Percentiles rank a stretch among this genome's conserved stretches.
Evolutionary conservation across 2,797 vertebrate species (phyloP).

Genomic region (Silurus lanzhouensis): DNA sequence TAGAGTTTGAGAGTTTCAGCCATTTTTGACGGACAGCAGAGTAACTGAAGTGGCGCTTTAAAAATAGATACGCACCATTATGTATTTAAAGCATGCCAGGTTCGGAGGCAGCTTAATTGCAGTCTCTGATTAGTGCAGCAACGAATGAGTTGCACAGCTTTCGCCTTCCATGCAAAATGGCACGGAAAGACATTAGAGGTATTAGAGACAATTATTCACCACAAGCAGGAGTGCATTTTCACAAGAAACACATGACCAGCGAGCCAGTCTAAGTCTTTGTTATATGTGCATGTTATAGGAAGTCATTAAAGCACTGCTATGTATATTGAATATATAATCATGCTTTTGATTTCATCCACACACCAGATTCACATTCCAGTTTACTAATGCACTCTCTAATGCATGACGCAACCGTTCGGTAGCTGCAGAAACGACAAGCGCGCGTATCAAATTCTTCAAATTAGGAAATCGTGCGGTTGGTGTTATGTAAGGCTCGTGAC

Average conservation of each 20-base stretch:
- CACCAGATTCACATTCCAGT: background rate
- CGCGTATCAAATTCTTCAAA: background rate
- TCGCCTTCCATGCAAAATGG: constrained; percentile 58
- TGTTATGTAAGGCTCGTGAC: background rate
- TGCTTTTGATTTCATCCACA: background rate
- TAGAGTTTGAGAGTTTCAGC: background rate
- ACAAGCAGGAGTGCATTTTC: background rate
- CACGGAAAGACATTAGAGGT: constrained; percentile 36
- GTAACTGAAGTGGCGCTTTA: background rate
- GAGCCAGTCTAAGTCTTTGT: background rate
- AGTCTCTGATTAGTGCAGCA: constrained; percentile 69
- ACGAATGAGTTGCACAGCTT: constrained; percentile 67
- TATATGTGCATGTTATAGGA: background rate
- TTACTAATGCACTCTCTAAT: background rate
- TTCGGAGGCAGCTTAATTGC: constrained; percentile 66
- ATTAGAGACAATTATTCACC: background rate
- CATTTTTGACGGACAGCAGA: background rate
- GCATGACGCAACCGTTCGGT: background rate
- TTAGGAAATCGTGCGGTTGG: constrained; percentile 7
- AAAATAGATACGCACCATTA: constrained; percentile 1
- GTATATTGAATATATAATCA: background rate
- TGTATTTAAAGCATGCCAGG: constrained; percentile 32
- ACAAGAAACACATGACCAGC: background rate
- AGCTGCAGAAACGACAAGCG: background rate
- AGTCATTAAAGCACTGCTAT: background rate